Evolutionary conservation across 2,888 invertebrate species (phyloP), one percentile per base, ranked within the genome.

Genomic region (Sphaerophoria rueppellii): DNA sequence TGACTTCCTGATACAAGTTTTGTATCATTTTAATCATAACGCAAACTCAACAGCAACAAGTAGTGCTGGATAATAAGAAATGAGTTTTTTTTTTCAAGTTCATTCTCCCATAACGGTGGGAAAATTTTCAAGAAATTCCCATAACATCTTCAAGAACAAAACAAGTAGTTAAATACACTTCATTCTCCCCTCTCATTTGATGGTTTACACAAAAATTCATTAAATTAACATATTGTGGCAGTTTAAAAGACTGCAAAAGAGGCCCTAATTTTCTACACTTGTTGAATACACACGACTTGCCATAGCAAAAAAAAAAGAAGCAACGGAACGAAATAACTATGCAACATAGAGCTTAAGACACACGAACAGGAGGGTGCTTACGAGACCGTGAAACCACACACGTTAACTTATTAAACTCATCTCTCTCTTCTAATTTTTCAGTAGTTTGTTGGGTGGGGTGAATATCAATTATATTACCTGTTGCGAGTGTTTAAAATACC

Each of bases 21-120:
- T 40, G 37, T 40, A 16, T 9, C 14, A 24, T 50, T 16, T 34
- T 34, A 48, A 60, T 12, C 6, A 40, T 6, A 50, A 50, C 63
- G 61, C 70, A 75, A 57, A 72, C 37, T 65, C 58, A 75, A 70
- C 80, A 71, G 58, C 63, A 34, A 16, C 24, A 46, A 6, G 11
- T 7, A 1, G 40, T 46, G 57, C 24, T 34, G n/a, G 6, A 16
- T 7, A 37, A 16, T 52, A 67, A 65, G n/a, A 24, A 37, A 37
- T 40, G 7, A 24, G 7, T 14, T 55, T 67, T 74, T 65, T 79
- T 43, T 43, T 65, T 65, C 80, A 88, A 87, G 89, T 76, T 88
- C 89, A 90, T 86, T 90, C 91, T 91, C 90, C 91, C 91, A 91
- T 90, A 90, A 91, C 91, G 89, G 73, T 90, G 90, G 88, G 90